These are phyloP conservation scores for Lepilemur septentrionalis DNA, from an alignment of 2,797 vertebrate species.

Conservation along the genomic window DNA sequence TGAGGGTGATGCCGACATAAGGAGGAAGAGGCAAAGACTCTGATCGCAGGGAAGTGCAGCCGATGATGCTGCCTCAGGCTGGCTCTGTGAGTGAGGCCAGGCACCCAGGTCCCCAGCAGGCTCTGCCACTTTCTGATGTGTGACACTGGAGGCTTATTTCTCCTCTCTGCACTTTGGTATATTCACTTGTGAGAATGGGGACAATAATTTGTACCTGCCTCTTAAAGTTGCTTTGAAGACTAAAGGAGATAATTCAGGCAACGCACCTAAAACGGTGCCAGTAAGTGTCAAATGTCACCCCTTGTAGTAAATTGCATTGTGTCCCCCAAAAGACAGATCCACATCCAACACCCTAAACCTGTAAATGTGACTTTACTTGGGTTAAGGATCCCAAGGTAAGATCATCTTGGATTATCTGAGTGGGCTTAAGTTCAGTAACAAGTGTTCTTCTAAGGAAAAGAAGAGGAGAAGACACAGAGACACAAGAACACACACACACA, in stretches of 20 bases:
- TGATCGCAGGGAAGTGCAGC: not conserved
- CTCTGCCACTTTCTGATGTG: not conserved
- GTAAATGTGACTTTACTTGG: not conserved
- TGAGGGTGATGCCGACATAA: not conserved
- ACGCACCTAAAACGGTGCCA: not conserved
- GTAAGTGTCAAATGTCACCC: no score
- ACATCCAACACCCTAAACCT: not conserved
- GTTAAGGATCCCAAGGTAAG: not conserved
- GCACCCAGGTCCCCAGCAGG: not conserved
- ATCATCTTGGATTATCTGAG: not conserved
- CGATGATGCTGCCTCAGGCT: accelerated
- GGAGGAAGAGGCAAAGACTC: not conserved
- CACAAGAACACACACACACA: accelerated
- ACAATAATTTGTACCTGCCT: not conserved
- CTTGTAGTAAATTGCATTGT: not conserved
- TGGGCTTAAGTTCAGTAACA: no score
- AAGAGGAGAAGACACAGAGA: not conserved
- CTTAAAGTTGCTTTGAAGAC: not conserved
- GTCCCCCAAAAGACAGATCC: not conserved
- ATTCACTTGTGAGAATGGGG: not conserved
- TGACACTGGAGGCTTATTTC: no score
- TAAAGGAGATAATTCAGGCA: not conserved
- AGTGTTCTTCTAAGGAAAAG: not conserved
- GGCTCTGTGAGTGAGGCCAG: not conserved
- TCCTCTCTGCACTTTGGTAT: not conserved